phyloP scores from a whole-genome alignment of 2,113 vertebrate genomes.

The Myrmecobius fasciatus region DNA sequence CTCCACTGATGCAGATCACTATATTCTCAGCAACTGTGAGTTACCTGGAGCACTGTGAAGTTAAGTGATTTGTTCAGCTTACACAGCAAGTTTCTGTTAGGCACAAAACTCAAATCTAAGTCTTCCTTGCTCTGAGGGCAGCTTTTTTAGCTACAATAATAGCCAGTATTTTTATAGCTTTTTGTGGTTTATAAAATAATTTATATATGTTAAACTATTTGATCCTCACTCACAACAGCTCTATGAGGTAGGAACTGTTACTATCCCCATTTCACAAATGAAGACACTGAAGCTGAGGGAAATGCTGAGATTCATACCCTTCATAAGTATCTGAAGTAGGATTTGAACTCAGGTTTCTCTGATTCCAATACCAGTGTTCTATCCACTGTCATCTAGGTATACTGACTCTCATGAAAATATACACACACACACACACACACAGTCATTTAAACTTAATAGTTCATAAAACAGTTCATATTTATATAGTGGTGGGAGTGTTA shows the following conservation, averaged over 20 bases:
- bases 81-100: background rate
- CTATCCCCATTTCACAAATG: background rate
- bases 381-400: background rate
- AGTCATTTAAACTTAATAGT: background rate
- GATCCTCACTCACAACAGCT: background rate
- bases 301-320: background rate
- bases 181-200: background rate
- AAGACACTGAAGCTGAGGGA: background rate
- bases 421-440: background rate
- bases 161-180: background rate
- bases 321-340: background rate
- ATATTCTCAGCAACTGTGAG: background rate
- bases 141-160: background rate
- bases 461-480: background rate
- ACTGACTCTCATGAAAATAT: background rate
- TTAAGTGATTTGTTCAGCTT: background rate
- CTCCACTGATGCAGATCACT: background rate
- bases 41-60: background rate
- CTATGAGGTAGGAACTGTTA: background rate
- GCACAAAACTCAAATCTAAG: background rate
- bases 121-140: background rate
- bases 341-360: background rate
- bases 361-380: background rate
- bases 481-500: background rate
- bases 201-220: background rate